A percentile compares a stretch with the other conserved stretches of the same genome.
Conservation (phyloP, 2,113 vertebrate genomes). For the Campylomormyrus tamandua region DNA sequence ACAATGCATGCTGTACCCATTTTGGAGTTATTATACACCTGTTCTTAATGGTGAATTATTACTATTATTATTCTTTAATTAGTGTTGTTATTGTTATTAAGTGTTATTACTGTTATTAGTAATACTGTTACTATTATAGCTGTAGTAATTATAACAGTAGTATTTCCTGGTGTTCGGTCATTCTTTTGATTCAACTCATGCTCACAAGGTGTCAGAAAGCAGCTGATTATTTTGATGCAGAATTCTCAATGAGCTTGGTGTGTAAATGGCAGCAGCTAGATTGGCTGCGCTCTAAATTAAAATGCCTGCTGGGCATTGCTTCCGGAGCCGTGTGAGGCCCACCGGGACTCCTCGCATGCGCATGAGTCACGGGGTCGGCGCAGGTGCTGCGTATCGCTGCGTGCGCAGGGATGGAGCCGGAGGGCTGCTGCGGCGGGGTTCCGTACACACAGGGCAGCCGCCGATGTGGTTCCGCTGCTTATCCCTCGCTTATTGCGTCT, state of each 20-base stretch:
- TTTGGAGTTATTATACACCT: neutral
- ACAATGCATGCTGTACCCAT: neutral
- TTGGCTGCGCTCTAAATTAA: constrained; percentile 1
- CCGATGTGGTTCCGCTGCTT: neutral
- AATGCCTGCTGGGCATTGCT: constrained; percentile 26
- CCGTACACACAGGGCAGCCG: neutral
- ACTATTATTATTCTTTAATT: neutral
- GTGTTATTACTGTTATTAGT: neutral
- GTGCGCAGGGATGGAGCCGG: neutral
- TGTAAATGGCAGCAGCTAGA: neutral
- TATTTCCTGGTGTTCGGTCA: neutral
- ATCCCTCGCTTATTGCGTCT: neutral
- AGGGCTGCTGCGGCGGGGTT: neutral
- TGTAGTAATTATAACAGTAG: neutral
- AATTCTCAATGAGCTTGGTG: neutral
- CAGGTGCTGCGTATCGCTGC: neutral
- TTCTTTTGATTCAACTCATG: neutral
- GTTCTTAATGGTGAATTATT: neutral
- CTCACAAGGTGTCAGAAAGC: neutral
- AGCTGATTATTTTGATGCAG: neutral
- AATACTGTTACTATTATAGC: neutral
- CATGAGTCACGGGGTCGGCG: neutral
- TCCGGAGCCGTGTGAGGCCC: constrained; percentile 32
- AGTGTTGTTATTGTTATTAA: neutral
- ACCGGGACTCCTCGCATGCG: neutral